Evolutionary conservation across 1,140 invertebrate species (phyloP), one percentile per base, ranked within the genome.

Genomic region (Dreissena rostriformis): DNA sequence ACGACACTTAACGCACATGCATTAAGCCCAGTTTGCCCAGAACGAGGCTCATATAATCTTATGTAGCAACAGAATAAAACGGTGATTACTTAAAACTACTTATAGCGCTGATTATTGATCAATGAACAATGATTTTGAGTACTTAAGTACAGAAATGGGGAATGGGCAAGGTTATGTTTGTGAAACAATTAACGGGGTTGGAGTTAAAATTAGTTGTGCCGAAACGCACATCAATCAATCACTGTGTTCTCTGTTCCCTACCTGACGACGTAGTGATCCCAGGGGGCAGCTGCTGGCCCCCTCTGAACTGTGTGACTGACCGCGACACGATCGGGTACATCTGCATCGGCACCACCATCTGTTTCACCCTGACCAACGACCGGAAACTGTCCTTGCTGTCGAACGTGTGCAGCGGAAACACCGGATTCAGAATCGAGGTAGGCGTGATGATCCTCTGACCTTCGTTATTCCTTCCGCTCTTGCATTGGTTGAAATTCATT

Each of bases 321-420:
- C 65, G 49, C 28, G 79, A 72, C 24, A 82, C 70, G 5, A 82
- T 82, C 4, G 79, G 79, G 71, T 61, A 82, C 79, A 82, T 82
- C 70, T 82, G 66, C 57, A 82, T 82, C 10, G 79, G 79, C 15
- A 82, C 66, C 68, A 82, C 71, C 79, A 82, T 73, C 29, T 73
- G 71, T 68, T 68, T 39, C 6, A n/a, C 26, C n/a, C 17, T 8
- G 17, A 19, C 22, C 57, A 19, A 6, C 6, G 17, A n/a, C 2
- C 57, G 17, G 57, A n/a, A 61, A 61, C 57, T 61, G 12, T 61
- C 57, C 22, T 24, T 61, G 17, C 57, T 61, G 11, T 71, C 73
- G 6, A 12, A 57, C 1, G 72, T 72, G 0, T 71, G 26, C 19
- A 86, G 51, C 0, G 86, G 86, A 22, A 87, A 87, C n/a, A 83